A percentile compares a stretch with the other conserved stretches of the same genome.
These are phyloP conservation scores for Seriola quinqueradiata DNA, from an alignment of 2,113 vertebrate species.

Conservation along the genomic window DNA sequence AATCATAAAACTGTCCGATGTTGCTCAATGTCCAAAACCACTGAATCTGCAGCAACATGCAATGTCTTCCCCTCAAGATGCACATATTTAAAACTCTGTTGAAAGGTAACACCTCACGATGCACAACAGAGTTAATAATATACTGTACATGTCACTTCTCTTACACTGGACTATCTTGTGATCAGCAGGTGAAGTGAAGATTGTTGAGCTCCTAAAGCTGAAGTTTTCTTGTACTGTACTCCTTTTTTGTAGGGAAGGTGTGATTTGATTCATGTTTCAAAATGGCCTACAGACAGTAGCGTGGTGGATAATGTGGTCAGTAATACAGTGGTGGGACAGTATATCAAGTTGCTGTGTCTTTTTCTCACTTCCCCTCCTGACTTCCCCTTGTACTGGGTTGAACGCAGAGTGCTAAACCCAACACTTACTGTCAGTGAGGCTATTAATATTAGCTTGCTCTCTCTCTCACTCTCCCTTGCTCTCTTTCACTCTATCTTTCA, in stretches of 20 bases:
- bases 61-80: conserved; percentile 21
- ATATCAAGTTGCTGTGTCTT: conserved; percentile 79
- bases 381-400: conserved; percentile 85
- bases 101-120: not conserved
- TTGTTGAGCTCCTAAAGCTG: conserved; percentile 49
- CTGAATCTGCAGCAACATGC: conserved; percentile 14
- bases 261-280: conserved; percentile 65
- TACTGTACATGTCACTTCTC: not conserved
- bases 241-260: conserved; percentile 19
- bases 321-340: conserved; percentile 79
- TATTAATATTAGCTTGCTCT: conserved; percentile 83
- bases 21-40: conserved; percentile 48
- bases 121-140: not conserved
- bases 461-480: conserved; percentile 34
- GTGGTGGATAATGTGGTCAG: conserved; percentile 76
- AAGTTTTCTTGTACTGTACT: conserved; percentile 19
- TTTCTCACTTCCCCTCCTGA: conserved; percentile 86
- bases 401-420: conserved; percentile 83
- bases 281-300: conserved; percentile 62
- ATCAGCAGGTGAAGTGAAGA: conserved; percentile 1
- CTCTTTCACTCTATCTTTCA: conserved; percentile 58
- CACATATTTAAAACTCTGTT: not conserved
- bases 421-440: conserved; percentile 84
- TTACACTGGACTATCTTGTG: not conserved
- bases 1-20: conserved; percentile 24